Conservation (phyloP, 2,113 vertebrate genomes). For the Xenopus borealis region DNA sequence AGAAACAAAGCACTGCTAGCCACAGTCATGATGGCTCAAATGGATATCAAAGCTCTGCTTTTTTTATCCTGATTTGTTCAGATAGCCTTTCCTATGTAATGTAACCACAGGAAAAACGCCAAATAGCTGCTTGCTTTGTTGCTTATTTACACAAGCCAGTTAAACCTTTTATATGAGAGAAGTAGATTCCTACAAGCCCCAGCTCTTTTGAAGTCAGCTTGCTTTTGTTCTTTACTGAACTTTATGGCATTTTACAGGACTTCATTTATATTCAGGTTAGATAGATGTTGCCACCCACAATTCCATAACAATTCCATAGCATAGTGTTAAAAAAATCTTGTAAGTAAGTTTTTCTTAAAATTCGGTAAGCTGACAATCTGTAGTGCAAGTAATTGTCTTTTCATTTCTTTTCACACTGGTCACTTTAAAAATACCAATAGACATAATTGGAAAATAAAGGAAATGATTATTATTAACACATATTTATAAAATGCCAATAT, state of each 20-base stretch:
- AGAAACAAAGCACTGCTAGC: slow-evolving; percentile 66
- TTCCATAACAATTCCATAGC: slow-evolving; percentile 51
- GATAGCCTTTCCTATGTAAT: slow-evolving; percentile 57
- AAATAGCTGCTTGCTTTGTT: slow-evolving; percentile 58
- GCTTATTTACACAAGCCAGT: slow-evolving; percentile 49
- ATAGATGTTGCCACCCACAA: slow-evolving; percentile 77
- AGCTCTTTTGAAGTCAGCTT: slow-evolving; percentile 76
- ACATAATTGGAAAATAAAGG: too few relatives aligned
- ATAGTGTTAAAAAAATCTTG: too few relatives aligned
- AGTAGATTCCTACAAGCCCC: slow-evolving; percentile 53
- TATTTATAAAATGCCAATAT: too few relatives aligned
- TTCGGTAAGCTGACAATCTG: too few relatives aligned
- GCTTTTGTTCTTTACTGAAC: slow-evolving; percentile 87
- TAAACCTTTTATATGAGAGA: slow-evolving; percentile 63
- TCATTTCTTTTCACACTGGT: too few relatives aligned
- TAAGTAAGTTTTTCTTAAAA: too few relatives aligned
- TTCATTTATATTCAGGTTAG: slow-evolving; percentile 79
- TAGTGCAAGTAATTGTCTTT: too few relatives aligned
- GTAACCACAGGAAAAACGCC: slow-evolving; percentile 59
- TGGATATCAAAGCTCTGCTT: slow-evolving; percentile 72
- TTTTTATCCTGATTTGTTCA: slow-evolving; percentile 65
- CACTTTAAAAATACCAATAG: too few relatives aligned
- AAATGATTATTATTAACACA: too few relatives aligned
- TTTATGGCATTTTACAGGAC: slow-evolving; percentile 72
- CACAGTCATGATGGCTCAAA: slow-evolving; percentile 60